Percentiles rank a stretch among this genome's conserved stretches.
phyloP scores from a whole-genome alignment of 2,888 invertebrate species.

The Tetranychus piercei region DNA sequence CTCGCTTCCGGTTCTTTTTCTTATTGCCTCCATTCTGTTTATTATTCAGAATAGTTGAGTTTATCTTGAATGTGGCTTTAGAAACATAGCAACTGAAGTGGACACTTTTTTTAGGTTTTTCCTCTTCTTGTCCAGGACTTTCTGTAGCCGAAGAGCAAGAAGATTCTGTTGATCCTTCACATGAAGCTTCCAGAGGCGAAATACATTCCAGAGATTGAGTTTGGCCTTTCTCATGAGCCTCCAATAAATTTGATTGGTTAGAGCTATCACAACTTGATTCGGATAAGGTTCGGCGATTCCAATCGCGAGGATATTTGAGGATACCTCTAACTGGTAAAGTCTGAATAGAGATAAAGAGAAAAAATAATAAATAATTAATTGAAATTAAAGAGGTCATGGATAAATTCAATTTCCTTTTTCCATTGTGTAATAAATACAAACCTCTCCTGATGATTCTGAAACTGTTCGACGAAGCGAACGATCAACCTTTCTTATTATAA shows the following conservation, averaged over 20 bases:
- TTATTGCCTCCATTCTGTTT: conserved; percentile 16
- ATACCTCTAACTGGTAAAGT: conserved; percentile 11
- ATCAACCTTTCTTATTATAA: not conserved
- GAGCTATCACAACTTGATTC: conserved; percentile 15
- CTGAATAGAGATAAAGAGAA: not conserved
- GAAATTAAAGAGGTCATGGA: not conserved
- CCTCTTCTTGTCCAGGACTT: conserved; percentile 11
- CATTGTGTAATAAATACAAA: not conserved
- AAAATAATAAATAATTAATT: not conserved
- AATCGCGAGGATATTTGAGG: conserved; percentile 14
- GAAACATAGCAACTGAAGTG: conserved; percentile 16
- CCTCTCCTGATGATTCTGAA: not conserved
- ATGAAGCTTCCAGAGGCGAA: not conserved
- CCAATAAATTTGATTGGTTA: not conserved
- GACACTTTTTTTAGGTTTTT: conserved; percentile 20
- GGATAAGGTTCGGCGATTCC: conserved; percentile 15
- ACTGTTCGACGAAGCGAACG: not conserved
- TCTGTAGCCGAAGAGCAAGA: not conserved
- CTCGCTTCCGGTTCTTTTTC: conserved; percentile 4
- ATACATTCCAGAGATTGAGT: not conserved
- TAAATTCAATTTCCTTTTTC: not conserved
- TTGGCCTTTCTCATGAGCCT: not conserved
- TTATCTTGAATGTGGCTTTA: conserved; percentile 15
- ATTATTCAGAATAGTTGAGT: conserved; percentile 20
- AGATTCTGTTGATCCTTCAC: not conserved